Percentiles rank a stretch among this genome's conserved stretches.
Conservation (phyloP, 1,140 invertebrate genomes). For the Ceratitis capitata region DNA sequence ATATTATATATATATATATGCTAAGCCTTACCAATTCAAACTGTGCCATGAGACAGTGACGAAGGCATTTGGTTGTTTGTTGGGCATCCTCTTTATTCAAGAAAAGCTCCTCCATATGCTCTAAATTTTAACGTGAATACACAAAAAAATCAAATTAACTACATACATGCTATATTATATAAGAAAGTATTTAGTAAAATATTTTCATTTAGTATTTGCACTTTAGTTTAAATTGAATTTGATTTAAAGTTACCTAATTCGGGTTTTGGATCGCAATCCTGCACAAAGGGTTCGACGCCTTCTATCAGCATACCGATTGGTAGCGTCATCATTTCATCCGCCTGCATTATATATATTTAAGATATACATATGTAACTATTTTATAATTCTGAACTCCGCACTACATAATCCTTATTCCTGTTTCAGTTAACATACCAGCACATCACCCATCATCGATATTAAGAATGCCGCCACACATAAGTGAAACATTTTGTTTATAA, state of each 20-base stretch:
- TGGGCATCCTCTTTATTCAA: conserved; percentile 51
- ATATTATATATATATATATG: neutral
- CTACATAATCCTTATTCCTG: neutral
- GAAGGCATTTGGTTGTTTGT: conserved; percentile 53
- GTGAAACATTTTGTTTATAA: neutral
- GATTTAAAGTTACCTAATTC: conserved; percentile 44
- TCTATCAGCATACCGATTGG: conserved; percentile 51
- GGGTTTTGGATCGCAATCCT: conserved; percentile 50
- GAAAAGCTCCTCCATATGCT: conserved; percentile 51
- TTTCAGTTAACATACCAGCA: neutral
- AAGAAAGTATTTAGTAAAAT: neutral
- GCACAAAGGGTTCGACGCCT: conserved; percentile 48
- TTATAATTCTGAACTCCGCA: too few species aligned
- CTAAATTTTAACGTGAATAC: conserved; percentile 40
- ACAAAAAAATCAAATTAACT: neutral
- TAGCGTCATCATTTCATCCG: conserved; percentile 24
- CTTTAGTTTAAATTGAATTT: neutral
- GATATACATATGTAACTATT: neutral
- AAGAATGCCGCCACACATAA: neutral
- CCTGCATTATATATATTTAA: neutral
- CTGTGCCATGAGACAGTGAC: conserved; percentile 53
- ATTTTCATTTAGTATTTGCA: too few species aligned
- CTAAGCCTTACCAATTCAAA: conserved; percentile 49
- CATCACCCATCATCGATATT: neutral
- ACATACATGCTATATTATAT: too few species aligned